Conservation (phyloP, 2,888 invertebrate species). For the Teleogryllus oceanicus region DNA sequence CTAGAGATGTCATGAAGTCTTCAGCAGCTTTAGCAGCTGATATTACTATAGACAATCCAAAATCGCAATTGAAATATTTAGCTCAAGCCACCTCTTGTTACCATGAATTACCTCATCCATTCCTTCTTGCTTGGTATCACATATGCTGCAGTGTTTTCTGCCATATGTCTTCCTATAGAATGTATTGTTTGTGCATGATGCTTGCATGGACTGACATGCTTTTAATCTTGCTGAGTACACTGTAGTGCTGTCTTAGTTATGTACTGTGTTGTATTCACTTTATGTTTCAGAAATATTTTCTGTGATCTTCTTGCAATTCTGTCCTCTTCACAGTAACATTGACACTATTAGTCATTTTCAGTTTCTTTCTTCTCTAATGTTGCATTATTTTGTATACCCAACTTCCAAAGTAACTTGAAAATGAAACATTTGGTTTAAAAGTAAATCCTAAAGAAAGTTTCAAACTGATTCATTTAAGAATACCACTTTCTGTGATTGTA, state of each 20-base stretch:
- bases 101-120: too few relatives aligned
- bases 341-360: neutral
- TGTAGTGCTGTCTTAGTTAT: neutral
- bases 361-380: neutral
- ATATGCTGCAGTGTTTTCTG: too few relatives aligned
- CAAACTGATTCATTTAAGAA: too few relatives aligned
- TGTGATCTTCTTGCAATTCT: neutral
- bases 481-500: too few relatives aligned
- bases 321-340: neutral
- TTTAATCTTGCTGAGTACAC: neutral
- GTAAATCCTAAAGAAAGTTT: too few relatives aligned
- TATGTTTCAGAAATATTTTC: slow-evolving; percentile 6
- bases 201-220: neutral
- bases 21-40: neutral
- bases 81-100: neutral
- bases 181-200: neutral
- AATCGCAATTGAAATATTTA: neutral
- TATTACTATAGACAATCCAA: neutral
- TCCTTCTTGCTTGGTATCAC: too few relatives aligned
- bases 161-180: neutral
- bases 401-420: too few relatives aligned
- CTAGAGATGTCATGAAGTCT: slow-evolving; percentile 8
- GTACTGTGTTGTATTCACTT: neutral
- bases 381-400: neutral
- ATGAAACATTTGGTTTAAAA: too few relatives aligned